A percentile compares a stretch with the other conserved stretches of the same genome.
These are phyloP conservation scores for Tethea ocularis DNA, from an alignment of 2,888 invertebrate species.

Conservation along the genomic window DNA sequence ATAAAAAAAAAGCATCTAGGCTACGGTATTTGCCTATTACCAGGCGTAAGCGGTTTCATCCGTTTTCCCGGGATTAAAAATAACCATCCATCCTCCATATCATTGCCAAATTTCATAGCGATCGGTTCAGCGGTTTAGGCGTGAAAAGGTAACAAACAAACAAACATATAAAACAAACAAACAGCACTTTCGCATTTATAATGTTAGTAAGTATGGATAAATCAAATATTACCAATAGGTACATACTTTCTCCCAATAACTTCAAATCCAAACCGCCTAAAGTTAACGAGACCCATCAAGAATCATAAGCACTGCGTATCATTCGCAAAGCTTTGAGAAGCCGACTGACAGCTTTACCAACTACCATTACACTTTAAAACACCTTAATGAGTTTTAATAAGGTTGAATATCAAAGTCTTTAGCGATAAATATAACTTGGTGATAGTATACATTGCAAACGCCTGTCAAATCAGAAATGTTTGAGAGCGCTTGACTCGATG, in stretches of 20 bases:
- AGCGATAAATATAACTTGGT: constrained; percentile 20
- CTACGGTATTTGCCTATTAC: too few species aligned
- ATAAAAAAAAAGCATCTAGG: too few species aligned
- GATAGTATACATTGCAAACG: constrained; percentile 22
- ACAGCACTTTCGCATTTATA: too few species aligned
- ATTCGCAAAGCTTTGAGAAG: constrained; percentile 26
- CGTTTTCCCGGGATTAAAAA: too few species aligned
- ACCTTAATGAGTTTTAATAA: neutral
- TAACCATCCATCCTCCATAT: too few species aligned
- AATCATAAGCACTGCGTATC: constrained; percentile 33
- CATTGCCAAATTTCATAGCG: too few species aligned
- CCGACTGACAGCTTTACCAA: neutral
- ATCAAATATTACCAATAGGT: too few species aligned
- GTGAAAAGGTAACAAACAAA: too few species aligned
- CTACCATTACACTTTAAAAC: neutral
- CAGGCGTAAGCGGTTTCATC: too few species aligned
- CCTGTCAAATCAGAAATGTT: constrained; percentile 38
- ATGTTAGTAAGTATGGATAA: too few species aligned
- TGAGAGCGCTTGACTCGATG: constrained; percentile 35
- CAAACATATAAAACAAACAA: too few species aligned
- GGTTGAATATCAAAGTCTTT: constrained; percentile 18
- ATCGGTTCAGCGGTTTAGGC: too few species aligned
- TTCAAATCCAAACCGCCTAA: constrained; percentile 34
- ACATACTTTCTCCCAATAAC: constrained; percentile 13
- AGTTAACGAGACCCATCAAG: constrained; percentile 42